phyloP scores from a whole-genome alignment of 2,888 invertebrate genomes.

The Embidobia sp. region DNA sequence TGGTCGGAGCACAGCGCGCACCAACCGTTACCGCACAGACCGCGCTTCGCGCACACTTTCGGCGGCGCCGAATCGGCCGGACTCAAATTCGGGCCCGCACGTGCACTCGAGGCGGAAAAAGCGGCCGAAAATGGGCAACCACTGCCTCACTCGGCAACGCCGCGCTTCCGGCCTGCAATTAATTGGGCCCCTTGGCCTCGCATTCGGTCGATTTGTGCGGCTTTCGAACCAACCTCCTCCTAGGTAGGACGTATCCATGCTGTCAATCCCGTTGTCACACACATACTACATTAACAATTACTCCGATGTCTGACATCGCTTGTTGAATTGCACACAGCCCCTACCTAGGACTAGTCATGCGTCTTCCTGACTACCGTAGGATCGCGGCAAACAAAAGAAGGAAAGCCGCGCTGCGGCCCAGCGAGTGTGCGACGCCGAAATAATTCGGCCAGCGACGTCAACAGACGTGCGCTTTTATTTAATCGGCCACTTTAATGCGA shows the following conservation, averaged over 20 bases:
- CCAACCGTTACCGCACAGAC: too few relatives aligned
- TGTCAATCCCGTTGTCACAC: slow-evolving; percentile 82
- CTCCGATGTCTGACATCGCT: slow-evolving; percentile 81
- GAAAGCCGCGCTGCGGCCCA: too few relatives aligned
- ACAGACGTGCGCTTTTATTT: slow-evolving; percentile 11
- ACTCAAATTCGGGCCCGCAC: too few relatives aligned
- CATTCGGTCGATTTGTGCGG: too few relatives aligned
- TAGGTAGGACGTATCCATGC: slow-evolving; percentile 81
- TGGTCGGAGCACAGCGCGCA: too few relatives aligned
- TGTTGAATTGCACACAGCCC: slow-evolving; percentile 78
- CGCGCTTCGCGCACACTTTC: too few relatives aligned
- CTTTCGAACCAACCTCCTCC: slow-evolving; percentile 79
- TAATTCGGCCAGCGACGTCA: slow-evolving; percentile 2
- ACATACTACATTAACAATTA: slow-evolving; percentile 82
- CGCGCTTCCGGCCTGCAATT: too few relatives aligned
- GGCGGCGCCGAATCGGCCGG: too few relatives aligned
- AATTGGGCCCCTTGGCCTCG: too few relatives aligned
- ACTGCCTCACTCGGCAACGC: too few relatives aligned
- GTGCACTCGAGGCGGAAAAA: too few relatives aligned
- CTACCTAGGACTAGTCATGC: slow-evolving; percentile 73
- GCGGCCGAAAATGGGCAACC: too few relatives aligned
- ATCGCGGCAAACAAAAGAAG: slow-evolving; percentile 23
- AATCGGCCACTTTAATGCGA: slow-evolving; percentile 17
- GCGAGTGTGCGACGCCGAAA: slow-evolving; percentile 2
- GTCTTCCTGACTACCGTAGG: slow-evolving; percentile 52